Conservation (phyloP, 2,888 invertebrate species). For the Ormyrus rosae region DNA sequence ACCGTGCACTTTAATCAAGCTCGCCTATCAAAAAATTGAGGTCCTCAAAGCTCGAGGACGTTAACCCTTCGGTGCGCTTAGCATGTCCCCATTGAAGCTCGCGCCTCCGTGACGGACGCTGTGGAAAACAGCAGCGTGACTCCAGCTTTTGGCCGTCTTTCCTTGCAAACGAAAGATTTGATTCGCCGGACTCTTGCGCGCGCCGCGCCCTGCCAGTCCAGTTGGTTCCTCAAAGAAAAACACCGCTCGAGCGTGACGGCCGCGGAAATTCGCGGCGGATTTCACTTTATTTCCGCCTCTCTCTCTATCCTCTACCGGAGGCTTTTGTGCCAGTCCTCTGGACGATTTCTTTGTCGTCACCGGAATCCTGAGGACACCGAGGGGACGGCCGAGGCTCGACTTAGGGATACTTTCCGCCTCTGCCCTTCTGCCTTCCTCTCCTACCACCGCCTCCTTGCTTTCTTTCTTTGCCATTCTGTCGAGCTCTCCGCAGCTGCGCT, state of each 20-base stretch:
- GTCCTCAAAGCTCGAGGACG: no score
- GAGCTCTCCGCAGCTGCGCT: background rate
- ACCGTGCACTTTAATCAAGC: no score
- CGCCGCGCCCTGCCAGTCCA: background rate
- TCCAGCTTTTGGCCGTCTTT: background rate
- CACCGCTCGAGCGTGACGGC: slow-evolving; percentile 59
- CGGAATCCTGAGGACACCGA: background rate
- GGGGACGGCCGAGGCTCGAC: slow-evolving; percentile 5
- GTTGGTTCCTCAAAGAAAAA: slow-evolving; percentile 58
- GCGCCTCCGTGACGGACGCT: no score
- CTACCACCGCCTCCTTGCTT: background rate
- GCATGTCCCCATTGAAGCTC: no score
- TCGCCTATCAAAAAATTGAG: no score
- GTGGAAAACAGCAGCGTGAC: no score
- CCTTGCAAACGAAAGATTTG: slow-evolving; percentile 31
- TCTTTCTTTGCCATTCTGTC: background rate
- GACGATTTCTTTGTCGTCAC: slow-evolving; percentile 44
- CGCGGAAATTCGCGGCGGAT: slow-evolving; percentile 62
- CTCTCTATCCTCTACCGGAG: slow-evolving; percentile 39
- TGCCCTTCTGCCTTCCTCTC: background rate
- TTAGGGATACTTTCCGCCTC: slow-evolving; percentile 39
- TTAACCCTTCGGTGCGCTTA: no score
- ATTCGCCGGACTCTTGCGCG: slow-evolving; percentile 36
- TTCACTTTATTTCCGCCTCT: slow-evolving; percentile 67
- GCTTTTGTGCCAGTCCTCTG: slow-evolving; percentile 6